Evolutionary conservation across 2,888 invertebrate genomes (phyloP), one percentile per base, ranked within the genome.

Genomic region (Biston betularia): DNA sequence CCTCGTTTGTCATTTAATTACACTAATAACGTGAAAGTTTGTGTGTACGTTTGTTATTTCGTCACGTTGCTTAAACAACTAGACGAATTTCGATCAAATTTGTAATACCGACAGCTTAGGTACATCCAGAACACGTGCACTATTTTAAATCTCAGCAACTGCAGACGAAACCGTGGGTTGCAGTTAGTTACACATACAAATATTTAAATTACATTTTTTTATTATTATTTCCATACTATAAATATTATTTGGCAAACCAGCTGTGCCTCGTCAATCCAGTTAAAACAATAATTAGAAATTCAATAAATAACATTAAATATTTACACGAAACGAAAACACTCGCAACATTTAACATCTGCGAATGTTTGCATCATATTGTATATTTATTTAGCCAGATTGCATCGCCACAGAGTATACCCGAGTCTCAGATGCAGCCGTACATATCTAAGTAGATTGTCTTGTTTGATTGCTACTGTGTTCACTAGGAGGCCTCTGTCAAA

Each of bases 231-330:
- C 4, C 8, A 9, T 6, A 6, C 12, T 33, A 48, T 4, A 6
- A 7, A 50, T 8, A 50, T 34, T 24, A 34, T 49, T 49, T 49
- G 10, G 24, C 34, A 12, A 50, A 34, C 50, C 50, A 8, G n/a
- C 11, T 50, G 50, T 8, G 34, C 7, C 34, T 50, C n/a, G 0
- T 50, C 50, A 33, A 0, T 11, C 7, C 34, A n/a, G n/a, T 8
- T n/a, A 15, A 53, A 9, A 53, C 52, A 40, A 53, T 38, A 38
- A 38, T 38, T 8, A 52, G 9, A 38, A 53, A 38, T 11, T 35
- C 38, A 53, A 53, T 38, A 53, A 53, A 53, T 53, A 10, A 14
- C n/a, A 52, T 6, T 8, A 10, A 53, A 53, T 53, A 53, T 53
- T 53, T 38, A 53, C 52, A 38, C 9, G 0, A 38, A 15, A 10